Percentiles rank a stretch among this genome's conserved stretches.
Conservation (phyloP, 2,797 vertebrate genomes). For the Mus minutoides region DNA sequence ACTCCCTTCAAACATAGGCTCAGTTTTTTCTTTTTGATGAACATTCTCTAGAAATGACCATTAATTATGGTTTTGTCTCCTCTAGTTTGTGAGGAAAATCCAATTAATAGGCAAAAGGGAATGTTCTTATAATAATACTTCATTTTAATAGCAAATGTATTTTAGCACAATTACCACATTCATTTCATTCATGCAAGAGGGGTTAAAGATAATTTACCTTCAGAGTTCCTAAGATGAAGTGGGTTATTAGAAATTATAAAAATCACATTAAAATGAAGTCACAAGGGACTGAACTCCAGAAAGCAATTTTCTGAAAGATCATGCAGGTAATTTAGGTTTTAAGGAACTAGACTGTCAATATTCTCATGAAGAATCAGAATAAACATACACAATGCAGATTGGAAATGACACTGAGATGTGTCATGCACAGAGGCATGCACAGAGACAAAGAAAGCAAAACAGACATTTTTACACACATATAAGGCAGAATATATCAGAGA, state of each 20-base stretch:
- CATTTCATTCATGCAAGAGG: not conserved
- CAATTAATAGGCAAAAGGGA: not conserved
- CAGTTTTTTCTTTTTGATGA: not conserved
- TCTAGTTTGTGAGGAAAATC: not conserved
- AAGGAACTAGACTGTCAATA: not conserved
- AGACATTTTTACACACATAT: no score
- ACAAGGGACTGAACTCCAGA: not conserved
- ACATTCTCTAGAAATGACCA: not conserved
- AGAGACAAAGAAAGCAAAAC: not conserved
- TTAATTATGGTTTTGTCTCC: not conserved
- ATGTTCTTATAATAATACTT: not conserved
- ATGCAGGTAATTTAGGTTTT: not conserved
- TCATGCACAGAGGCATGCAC: not conserved
- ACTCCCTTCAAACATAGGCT: not conserved
- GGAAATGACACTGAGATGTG: not conserved
- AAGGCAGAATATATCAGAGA: not conserved
- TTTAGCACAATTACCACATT: conserved; percentile 17
- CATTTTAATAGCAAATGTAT: conserved; percentile 33
- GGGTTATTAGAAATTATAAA: conserved; percentile 8
- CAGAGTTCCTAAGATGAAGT: conserved; percentile 25
- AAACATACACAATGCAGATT: not conserved
- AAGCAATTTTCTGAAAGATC: not conserved
- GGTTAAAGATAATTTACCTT: not conserved
- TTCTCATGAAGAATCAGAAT: not conserved
- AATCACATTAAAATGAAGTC: conserved; percentile 35